A percentile compares a stretch with the other conserved stretches of the same genome.
phyloP scores from a whole-genome alignment of 2,113 vertebrate species.

The Ovibos moschatus region DNA sequence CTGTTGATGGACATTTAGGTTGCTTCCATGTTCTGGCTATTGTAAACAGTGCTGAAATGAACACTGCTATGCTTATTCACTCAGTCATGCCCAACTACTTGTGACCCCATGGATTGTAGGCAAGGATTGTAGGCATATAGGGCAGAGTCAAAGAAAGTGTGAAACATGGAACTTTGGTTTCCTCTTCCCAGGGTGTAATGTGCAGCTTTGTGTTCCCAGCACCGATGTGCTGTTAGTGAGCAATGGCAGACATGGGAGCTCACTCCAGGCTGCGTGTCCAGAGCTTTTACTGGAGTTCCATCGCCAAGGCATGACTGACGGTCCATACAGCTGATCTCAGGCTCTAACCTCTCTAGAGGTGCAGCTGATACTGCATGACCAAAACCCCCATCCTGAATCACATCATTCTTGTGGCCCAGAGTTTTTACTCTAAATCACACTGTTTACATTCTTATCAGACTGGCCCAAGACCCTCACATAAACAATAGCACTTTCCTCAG shows the following conservation, averaged over 20 bases:
- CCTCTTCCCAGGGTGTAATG: not conserved
- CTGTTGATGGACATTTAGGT: not conserved
- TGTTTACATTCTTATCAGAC: no score
- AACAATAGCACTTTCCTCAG: no score
- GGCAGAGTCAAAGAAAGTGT: not conserved
- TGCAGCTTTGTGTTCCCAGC: not conserved
- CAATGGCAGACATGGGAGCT: not conserved
- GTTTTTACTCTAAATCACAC: not conserved
- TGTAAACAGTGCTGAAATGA: not conserved
- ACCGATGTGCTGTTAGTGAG: no score
- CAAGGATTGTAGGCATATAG: no score
- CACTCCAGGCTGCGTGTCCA: not conserved
- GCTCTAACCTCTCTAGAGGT: not conserved
- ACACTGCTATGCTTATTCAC: not conserved
- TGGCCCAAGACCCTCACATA: no score
- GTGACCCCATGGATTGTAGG: no score
- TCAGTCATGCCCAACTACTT: not conserved
- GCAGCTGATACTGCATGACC: not conserved
- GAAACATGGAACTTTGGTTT: not conserved
- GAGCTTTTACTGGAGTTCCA: not conserved
- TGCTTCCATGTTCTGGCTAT: not conserved
- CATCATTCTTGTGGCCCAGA: not conserved
- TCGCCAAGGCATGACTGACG: rapidly evolving
- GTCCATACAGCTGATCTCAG: not conserved
- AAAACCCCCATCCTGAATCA: not conserved